These are phyloP conservation scores for Neolamprologus fasciatus DNA, from an alignment of 2,113 vertebrate genomes.

Conservation along the genomic window DNA sequence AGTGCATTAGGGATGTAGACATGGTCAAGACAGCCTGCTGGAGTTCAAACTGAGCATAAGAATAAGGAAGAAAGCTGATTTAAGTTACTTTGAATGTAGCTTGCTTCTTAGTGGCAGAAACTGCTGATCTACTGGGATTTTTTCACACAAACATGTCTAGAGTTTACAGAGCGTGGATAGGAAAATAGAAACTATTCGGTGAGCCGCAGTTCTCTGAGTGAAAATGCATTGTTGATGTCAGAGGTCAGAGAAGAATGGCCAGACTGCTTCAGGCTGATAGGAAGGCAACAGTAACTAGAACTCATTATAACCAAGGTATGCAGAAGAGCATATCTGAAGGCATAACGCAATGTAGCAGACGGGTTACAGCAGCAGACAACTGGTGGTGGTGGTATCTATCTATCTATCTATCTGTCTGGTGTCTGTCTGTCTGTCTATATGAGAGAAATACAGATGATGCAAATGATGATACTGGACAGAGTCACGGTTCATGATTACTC, in stretches of 20 bases:
- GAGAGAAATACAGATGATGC: background rate
- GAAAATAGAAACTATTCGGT: background rate
- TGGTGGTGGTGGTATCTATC: background rate
- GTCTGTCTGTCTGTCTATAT: rapidly evolving
- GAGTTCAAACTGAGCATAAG: background rate
- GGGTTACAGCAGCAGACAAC: background rate
- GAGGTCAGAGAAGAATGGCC: background rate
- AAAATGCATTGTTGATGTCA: background rate
- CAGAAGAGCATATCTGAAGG: background rate
- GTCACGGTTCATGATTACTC: background rate
- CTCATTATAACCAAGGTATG: background rate
- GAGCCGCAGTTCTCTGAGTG: background rate
- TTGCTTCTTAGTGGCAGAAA: background rate
- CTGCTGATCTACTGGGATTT: background rate
- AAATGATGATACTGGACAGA: background rate
- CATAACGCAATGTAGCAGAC: background rate
- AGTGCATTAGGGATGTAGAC: background rate
- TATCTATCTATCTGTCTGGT: rapidly evolving
- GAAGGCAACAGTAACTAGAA: background rate
- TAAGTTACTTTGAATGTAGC: background rate
- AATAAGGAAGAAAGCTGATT: background rate
- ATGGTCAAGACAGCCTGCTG: background rate
- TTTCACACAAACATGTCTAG: background rate
- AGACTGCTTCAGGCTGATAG: background rate
- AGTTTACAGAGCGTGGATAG: background rate